Evolutionary conservation across 2,888 invertebrate species (phyloP).

Genomic region (Drosophila macrospina): DNA sequence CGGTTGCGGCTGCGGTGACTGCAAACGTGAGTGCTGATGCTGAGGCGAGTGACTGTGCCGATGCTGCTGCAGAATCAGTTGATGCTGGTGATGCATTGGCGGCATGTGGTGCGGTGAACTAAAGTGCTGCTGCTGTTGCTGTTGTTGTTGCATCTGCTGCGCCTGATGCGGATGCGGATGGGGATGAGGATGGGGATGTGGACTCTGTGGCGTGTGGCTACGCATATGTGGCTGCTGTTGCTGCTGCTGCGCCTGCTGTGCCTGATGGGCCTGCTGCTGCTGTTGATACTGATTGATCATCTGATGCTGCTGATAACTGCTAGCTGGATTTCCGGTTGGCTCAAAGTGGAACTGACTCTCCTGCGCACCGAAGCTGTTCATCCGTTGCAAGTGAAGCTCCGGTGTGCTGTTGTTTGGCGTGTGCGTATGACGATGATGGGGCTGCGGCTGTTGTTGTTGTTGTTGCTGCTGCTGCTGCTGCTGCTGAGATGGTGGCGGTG

Average conservation of each 20-base stretch:
- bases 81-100: constrained; percentile 79
- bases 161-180: constrained; percentile 74
- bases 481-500: constrained; percentile 53
- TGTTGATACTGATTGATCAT: constrained; percentile 83
- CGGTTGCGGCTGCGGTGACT: constrained; percentile 82
- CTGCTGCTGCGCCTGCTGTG: constrained; percentile 69
- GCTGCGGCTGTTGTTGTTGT: constrained; percentile 61
- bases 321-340: constrained; percentile 58
- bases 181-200: constrained; percentile 70
- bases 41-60: constrained; percentile 82
- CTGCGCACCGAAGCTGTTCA: constrained; percentile 80
- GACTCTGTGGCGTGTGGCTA: constrained; percentile 76
- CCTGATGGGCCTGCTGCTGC: no score
- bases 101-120: constrained; percentile 81
- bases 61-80: constrained; percentile 74
- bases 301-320: constrained; percentile 82
- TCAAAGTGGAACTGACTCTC: constrained; percentile 84
- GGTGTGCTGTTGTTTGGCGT: constrained; percentile 74
- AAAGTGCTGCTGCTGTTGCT: constrained; percentile 73
- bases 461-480: constrained; percentile 53
- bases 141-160: constrained; percentile 66
- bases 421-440: constrained; percentile 79
- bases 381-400: constrained; percentile 82
- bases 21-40: constrained; percentile 82
- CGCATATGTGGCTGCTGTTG: constrained; percentile 75